Conservation (phyloP, 2,113 vertebrate genomes). For the Perca fluviatilis region DNA sequence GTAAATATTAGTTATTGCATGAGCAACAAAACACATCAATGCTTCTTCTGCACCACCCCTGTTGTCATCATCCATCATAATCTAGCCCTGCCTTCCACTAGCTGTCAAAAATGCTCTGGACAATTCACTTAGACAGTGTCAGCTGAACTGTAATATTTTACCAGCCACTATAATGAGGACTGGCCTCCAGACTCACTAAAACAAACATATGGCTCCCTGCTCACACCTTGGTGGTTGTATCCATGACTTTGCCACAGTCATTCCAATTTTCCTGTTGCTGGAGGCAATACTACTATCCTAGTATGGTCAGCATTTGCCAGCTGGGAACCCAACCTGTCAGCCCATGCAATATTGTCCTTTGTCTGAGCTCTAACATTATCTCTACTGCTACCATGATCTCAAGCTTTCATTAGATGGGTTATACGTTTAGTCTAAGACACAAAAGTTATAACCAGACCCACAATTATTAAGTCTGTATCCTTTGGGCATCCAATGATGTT, state of each 20-base stretch:
- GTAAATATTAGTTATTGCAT: slow-evolving; percentile 72
- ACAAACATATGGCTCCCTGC: slow-evolving; percentile 76
- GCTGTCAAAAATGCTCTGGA: slow-evolving; percentile 80
- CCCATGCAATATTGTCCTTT: slow-evolving; percentile 63
- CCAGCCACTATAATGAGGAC: slow-evolving; percentile 76
- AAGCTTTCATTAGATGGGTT: slow-evolving; percentile 21
- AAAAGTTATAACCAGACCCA: neutral
- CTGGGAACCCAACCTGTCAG: slow-evolving; percentile 72
- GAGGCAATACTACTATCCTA: slow-evolving; percentile 62
- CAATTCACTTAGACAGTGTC: slow-evolving; percentile 81
- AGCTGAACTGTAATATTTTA: slow-evolving; percentile 81
- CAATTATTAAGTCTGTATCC: neutral
- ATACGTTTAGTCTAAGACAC: neutral
- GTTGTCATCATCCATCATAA: slow-evolving; percentile 83
- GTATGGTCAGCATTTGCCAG: slow-evolving; percentile 70
- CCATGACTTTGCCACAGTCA: slow-evolving; percentile 76
- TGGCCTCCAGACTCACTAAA: slow-evolving; percentile 74
- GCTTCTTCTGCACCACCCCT: slow-evolving; percentile 65
- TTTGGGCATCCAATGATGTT: neutral
- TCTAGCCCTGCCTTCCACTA: slow-evolving; percentile 73
- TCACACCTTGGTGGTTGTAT: slow-evolving; percentile 63
- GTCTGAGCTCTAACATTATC: slow-evolving; percentile 65
- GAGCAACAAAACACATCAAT: slow-evolving; percentile 77
- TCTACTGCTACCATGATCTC: slow-evolving; percentile 31
- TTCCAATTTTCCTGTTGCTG: slow-evolving; percentile 73